These are phyloP conservation scores for Onychomys torridus DNA, from an alignment of 2,797 vertebrate species.

Conservation along the genomic window DNA sequence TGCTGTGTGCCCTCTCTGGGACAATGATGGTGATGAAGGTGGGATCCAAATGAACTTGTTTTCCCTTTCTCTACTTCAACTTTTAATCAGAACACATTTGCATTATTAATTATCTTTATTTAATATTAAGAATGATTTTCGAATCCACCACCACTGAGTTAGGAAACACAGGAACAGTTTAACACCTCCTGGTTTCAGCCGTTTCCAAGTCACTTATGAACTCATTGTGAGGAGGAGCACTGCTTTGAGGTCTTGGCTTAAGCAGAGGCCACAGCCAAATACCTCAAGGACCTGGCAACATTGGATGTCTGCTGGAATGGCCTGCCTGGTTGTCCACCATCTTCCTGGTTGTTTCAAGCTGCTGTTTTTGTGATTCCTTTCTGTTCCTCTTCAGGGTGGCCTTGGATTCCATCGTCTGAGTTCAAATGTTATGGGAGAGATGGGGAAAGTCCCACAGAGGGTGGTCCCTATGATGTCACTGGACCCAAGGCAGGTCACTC, in stretches of 20 bases:
- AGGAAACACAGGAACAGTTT: neutral
- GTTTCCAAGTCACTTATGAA: neutral
- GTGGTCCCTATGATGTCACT: conserved; percentile 16
- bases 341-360: neutral
- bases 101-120: neutral
- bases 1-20: neutral
- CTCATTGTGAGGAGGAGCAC: neutral
- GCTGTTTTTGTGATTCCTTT: neutral
- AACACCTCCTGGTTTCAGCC: neutral
- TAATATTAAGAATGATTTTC: neutral
- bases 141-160: neutral
- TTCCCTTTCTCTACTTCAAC: neutral
- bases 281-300: neutral
- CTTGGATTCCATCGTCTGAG: conserved; percentile 2
- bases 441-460: neutral
- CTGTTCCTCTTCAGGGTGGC: conserved; percentile 32
- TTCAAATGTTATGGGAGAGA: neutral
- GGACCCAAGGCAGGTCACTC: conserved; percentile 3
- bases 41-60: neutral
- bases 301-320: neutral
- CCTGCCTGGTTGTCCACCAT: neutral
- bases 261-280: neutral
- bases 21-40: neutral
- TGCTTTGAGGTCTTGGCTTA: neutral
- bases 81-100: neutral